phyloP scores from a whole-genome alignment of 37 sponge, comb jelly and placozoan genomes.

The Petrosia ficiformis region DNA sequence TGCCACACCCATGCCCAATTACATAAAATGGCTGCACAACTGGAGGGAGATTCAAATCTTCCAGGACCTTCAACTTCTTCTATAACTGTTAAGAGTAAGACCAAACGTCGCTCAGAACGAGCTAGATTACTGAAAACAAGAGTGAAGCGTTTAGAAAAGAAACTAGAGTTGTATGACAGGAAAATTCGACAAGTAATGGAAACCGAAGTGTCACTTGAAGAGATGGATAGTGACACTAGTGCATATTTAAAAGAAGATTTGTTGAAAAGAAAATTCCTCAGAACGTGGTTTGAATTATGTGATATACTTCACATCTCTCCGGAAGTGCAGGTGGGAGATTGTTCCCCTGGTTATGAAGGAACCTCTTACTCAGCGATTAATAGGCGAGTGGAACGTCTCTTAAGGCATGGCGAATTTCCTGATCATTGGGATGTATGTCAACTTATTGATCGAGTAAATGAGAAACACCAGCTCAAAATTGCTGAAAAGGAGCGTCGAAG shows the following conservation, averaged over 20 bases:
- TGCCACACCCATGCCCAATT: too few species aligned
- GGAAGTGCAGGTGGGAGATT: constrained; percentile 16
- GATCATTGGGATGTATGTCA: constrained; percentile 58
- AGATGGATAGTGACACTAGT: constrained; percentile 58
- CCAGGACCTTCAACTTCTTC: too few species aligned
- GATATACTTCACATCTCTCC: constrained; percentile 18
- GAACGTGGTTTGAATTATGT: constrained; percentile 61
- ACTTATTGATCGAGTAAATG: constrained; percentile 52
- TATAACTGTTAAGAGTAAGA: too few species aligned
- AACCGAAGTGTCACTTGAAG: constrained; percentile 57
- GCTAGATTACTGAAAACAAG: too few species aligned
- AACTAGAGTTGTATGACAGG: constrained; percentile 47
- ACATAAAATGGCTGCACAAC: too few species aligned
- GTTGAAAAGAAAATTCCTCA: constrained; percentile 56
- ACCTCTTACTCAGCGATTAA: constrained; percentile 62
- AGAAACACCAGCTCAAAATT: constrained; percentile 46
- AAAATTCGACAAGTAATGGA: constrained; percentile 65
- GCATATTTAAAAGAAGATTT: constrained; percentile 68
- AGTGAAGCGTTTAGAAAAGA: constrained; percentile 54
- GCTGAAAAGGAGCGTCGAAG: constrained; percentile 12
- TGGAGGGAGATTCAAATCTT: too few species aligned
- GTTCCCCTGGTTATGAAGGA: constrained; percentile 14
- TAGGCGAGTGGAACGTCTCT: constrained; percentile 41
- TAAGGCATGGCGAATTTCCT: constrained; percentile 62
- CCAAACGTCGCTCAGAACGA: too few species aligned